These are phyloP conservation scores for Pempheris klunzingeri DNA, from an alignment of 2,797 vertebrate species.

Conservation along the genomic window DNA sequence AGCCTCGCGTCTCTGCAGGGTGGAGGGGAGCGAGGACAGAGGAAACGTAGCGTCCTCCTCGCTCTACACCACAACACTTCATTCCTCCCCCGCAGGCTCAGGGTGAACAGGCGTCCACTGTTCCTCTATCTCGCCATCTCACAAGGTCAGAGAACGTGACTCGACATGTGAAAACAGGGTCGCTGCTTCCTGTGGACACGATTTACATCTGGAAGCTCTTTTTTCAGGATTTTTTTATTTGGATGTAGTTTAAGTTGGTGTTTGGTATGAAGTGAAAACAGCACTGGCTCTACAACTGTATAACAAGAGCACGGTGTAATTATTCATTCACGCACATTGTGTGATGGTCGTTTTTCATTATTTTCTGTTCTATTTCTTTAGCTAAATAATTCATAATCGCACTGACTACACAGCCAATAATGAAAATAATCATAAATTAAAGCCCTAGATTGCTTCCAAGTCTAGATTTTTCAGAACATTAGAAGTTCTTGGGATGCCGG, in stretches of 20 bases:
- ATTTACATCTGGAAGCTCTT: neutral
- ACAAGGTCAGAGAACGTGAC: conserved; percentile 39
- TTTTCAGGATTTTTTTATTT: neutral
- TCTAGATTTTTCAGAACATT: neutral
- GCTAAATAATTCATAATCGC: no score
- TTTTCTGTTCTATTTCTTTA: neutral
- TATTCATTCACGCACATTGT: neutral
- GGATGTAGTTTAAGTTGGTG: neutral
- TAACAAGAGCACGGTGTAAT: rapidly evolving
- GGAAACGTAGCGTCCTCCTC: conserved; percentile 9
- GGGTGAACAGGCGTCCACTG: conserved; percentile 49
- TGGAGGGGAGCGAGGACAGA: neutral
- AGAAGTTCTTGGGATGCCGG: neutral
- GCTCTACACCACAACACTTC: neutral
- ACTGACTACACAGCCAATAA: no score
- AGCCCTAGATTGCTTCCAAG: neutral
- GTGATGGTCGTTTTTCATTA: neutral
- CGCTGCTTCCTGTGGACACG: conserved; percentile 10
- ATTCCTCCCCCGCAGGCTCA: conserved; percentile 18
- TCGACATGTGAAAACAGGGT: conserved; percentile 32
- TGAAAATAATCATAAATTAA: neutral
- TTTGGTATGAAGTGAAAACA: neutral
- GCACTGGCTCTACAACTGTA: no score
- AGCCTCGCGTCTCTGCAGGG: neutral
- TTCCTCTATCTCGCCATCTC: conserved; percentile 47